Evolutionary conservation across 2,888 invertebrate genomes (phyloP).

Genomic region (Sinohyriopsis cumingii): DNA sequence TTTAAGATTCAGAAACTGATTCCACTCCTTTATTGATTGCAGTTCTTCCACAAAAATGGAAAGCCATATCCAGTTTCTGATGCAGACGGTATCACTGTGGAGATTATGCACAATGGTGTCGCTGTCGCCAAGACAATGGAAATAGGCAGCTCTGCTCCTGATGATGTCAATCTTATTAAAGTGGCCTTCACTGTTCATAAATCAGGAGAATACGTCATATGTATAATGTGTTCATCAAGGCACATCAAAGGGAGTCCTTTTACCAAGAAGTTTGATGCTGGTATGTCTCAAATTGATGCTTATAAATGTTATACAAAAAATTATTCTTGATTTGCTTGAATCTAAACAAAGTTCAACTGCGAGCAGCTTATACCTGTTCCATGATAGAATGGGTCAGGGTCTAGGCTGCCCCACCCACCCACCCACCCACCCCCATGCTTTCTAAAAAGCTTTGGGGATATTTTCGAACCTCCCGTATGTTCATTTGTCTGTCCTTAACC

Average conservation of each 20-base stretch:
- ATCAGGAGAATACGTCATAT: slow-evolving; percentile 90
- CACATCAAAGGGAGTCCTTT: slow-evolving; percentile 91
- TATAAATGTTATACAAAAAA: background rate
- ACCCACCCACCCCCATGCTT: no score
- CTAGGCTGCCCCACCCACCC: no score
- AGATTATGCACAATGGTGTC: slow-evolving; percentile 88
- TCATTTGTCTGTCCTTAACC: no score
- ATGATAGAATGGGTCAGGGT: no score
- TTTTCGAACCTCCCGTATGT: no score
- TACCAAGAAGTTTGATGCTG: slow-evolving; percentile 85
- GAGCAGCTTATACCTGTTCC: no score
- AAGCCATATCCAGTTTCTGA: slow-evolving; percentile 92
- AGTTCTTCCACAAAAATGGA: slow-evolving; percentile 78
- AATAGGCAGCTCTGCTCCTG: slow-evolving; percentile 88
- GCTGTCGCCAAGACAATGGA: slow-evolving; percentile 89
- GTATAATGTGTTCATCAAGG: slow-evolving; percentile 84
- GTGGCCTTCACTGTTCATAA: slow-evolving; percentile 94
- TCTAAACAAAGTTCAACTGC: no score
- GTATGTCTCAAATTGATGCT: slow-evolving; percentile 61
- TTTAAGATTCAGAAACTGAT: slow-evolving; percentile 2
- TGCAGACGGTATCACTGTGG: slow-evolving; percentile 89
- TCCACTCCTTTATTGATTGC: slow-evolving; percentile 24
- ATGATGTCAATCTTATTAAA: slow-evolving; percentile 87
- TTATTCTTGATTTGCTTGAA: background rate
- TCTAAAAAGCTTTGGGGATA: no score